Evolutionary conservation across 2,888 invertebrate genomes (phyloP).

Genomic region (Noctua pronuba): DNA sequence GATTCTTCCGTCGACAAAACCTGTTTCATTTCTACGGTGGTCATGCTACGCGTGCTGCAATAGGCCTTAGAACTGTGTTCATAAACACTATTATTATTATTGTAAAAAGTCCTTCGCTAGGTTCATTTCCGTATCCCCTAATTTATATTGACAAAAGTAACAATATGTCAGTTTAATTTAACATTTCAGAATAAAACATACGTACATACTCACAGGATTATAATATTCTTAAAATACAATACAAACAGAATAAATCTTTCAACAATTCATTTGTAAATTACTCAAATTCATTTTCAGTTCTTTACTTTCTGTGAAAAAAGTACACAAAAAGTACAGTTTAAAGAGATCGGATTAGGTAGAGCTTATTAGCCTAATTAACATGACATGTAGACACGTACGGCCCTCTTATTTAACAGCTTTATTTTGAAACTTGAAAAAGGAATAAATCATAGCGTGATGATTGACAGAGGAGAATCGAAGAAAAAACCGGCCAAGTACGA

Average conservation of each 20-base stretch:
- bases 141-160: constrained; percentile 2
- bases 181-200: constrained; percentile 20
- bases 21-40: no score
- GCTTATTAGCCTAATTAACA: not conserved
- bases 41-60: no score
- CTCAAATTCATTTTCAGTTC: constrained; percentile 14
- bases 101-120: not conserved
- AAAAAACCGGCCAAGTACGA: no score
- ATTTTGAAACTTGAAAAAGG: not conserved
- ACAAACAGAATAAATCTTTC: not conserved
- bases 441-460: no score
- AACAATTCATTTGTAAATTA: not conserved
- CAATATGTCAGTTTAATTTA: constrained; percentile 3
- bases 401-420: not conserved
- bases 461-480: no score
- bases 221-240: not conserved
- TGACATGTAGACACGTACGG: not conserved
- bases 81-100: constrained; percentile 10
- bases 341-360: not conserved
- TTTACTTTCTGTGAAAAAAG: not conserved
- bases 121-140: not conserved
- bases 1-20: no score
- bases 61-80: not conserved
- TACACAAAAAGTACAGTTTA: not conserved
- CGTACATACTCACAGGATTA: not conserved